A percentile compares a stretch with the other conserved stretches of the same genome.
These are phyloP conservation scores for Azemiops feae DNA, from an alignment of 2,113 vertebrate species.

Conservation along the genomic window DNA sequence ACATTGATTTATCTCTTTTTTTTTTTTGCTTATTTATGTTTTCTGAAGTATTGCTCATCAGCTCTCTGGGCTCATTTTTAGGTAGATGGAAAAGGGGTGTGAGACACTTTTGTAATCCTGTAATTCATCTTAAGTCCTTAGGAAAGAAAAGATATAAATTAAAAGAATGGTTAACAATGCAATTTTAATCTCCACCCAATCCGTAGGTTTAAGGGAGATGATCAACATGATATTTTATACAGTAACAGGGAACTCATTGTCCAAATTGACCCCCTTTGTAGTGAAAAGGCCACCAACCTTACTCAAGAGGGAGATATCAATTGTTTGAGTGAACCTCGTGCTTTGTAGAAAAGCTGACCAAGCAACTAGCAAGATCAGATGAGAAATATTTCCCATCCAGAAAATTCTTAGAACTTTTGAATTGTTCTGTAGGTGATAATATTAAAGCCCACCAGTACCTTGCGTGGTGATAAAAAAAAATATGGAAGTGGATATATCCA, in stretches of 20 bases:
- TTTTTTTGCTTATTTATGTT: neutral
- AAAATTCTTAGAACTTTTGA: neutral
- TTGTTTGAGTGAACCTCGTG: neutral
- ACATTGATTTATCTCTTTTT: neutral
- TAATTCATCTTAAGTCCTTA: neutral
- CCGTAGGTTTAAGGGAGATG: neutral
- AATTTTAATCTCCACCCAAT: neutral
- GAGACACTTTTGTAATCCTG: neutral
- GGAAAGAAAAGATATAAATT: neutral
- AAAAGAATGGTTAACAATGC: neutral
- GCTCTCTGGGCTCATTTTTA: neutral
- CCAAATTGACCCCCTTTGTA: neutral
- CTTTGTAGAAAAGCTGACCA: neutral
- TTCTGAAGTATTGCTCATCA: neutral
- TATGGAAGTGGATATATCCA: conserved; percentile 12
- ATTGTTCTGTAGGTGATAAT: neutral
- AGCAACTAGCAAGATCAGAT: neutral
- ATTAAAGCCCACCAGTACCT: neutral
- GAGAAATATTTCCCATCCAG: conserved; percentile 24
- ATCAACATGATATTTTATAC: neutral
- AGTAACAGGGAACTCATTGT: neutral
- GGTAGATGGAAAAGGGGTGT: neutral
- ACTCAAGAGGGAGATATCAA: neutral
- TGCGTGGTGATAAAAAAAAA: neutral
- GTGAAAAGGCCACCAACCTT: neutral